Evolutionary conservation across 2,797 vertebrate genomes (phyloP), one percentile per base, ranked within the genome.

Genomic region (Phalloptychus januarius): DNA sequence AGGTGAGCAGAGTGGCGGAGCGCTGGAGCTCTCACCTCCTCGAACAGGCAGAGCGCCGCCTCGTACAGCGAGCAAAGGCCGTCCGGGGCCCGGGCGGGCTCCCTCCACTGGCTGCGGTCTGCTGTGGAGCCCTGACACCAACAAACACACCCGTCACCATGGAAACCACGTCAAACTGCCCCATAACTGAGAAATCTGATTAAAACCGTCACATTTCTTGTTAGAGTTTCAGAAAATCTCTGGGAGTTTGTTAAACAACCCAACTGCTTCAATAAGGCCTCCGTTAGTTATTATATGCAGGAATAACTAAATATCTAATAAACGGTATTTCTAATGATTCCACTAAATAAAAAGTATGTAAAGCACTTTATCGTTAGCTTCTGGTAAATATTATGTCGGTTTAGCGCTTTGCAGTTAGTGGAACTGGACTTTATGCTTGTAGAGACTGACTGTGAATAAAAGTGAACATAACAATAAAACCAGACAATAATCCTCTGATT

Each of bases 41-140:
- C 98, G 91, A 99, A 98, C 3, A 99, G 95, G 92, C 97, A 99
- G 58, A 99, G 93, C 1, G 98, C 96, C 65, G 98, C 98, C 85
- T 99, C 98, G 1, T 99, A 99, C 31, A 99, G 87, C 0, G 98
- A 99, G 80, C 98, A 99, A 5, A 99, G 93, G 48, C 97, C 97
- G 40, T 99, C 98, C 1, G 97, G 89, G 0, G 96, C 97, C 76
- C 97, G 96, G 0, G 96, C 98, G 33, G 98, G 98, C 79, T 99
- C 98, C 75, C 97, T 95, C 98, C 98, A 99, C 82, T 99, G 98
- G 88, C 97, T 99, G 71, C 98, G 95, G 93, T 99, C 98, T 56
- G 96, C 97, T 50, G 98, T 97, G 1, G 98, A 98, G 79, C 98
- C 98, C 98, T 99, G 79, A 23, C 56, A 74, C 33, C 50, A 48